Base-by-base conservation (phyloP, 92 coral and sea anemone genomes). In the Pocillopora meandrina region DNA sequence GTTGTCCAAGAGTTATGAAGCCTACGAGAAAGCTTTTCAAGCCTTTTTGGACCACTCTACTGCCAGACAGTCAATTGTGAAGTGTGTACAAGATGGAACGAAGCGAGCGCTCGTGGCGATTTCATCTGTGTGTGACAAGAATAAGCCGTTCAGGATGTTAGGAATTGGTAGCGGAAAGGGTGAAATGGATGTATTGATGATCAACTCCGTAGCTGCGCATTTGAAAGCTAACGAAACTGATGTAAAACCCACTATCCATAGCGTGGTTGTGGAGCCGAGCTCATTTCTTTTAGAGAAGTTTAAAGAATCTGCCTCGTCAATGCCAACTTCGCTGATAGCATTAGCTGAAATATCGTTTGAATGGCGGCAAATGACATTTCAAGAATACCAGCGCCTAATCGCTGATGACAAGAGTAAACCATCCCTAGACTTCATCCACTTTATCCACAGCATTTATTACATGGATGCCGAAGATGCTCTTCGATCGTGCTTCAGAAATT, bases 151-250 rank as follows among this genome's bases (percentile, higher is more conserved):
- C 19, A 78, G 77, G 15, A 77, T 88, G 57, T 80, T 88, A 1
- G 91, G 91, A 9, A 78, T 88, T 59, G 91, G 91, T 11, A 88
- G 91, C n/a, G 91, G 91, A 5, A 71, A 71, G 0, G 89, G 91
- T 3, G 80, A 88, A 52, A 77, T 80, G 55, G 91, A 88, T 31
- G 13, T 88, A 15, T 35, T 88, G 2, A 31, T 84, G 36, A 55
- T 88, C 66, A 81, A 88, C 71, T 76, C 72, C n/a, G 79, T 88
- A 33, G 91, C 89, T 65, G 55, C 33, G 20, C 89, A 88, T 21
- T 81, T 84, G 10, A 77, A 79, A 62, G 74, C 88, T 13, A 17
- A 59, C 65, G 66, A 19, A 56, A 78, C 74, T 56, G 58, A 47
- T 6, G 58, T 18, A 49, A 84, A 78, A 64, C 77, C 81, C 64